phyloP scores from a whole-genome alignment of 2,797 vertebrate genomes.

The Scolopax bukidnonensis region DNA sequence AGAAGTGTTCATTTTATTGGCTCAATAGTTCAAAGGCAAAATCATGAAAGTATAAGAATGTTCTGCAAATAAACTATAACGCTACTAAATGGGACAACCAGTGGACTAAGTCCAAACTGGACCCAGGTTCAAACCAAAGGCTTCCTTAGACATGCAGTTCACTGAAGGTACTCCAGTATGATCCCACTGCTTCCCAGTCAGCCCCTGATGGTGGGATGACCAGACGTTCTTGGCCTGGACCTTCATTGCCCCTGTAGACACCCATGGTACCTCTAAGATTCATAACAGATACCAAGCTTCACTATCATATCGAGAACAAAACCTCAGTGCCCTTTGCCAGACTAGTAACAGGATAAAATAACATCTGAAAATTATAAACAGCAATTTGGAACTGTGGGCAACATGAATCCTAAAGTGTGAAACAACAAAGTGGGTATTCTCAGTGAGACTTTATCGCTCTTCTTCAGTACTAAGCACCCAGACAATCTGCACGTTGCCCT shows the following conservation, averaged over 20 bases:
- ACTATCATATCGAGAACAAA: accelerated
- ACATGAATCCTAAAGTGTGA: not conserved
- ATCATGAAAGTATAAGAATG: not conserved
- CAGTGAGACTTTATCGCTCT: not conserved
- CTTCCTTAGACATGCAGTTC: not conserved
- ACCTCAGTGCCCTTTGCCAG: not conserved
- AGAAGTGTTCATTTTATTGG: not conserved
- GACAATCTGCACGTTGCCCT: not conserved
- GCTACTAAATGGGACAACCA: not conserved
- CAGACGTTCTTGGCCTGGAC: not conserved
- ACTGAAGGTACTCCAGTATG: not conserved
- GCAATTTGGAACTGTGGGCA: not conserved
- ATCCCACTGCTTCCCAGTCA: not conserved
- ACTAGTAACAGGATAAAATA: not conserved
- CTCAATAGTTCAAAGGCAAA: not conserved
- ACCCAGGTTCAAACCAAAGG: not conserved
- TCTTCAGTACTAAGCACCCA: not conserved
- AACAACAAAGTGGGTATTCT: not conserved
- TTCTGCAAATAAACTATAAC: not conserved
- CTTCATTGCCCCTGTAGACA: accelerated
- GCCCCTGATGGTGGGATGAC: not conserved
- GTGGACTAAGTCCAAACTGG: not conserved
- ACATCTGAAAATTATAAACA: not conserved
- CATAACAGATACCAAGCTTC: accelerated
- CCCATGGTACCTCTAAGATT: not conserved